Base-by-base conservation (phyloP, 2,888 invertebrate genomes). In the Sinhomidia bicolor region DNA sequence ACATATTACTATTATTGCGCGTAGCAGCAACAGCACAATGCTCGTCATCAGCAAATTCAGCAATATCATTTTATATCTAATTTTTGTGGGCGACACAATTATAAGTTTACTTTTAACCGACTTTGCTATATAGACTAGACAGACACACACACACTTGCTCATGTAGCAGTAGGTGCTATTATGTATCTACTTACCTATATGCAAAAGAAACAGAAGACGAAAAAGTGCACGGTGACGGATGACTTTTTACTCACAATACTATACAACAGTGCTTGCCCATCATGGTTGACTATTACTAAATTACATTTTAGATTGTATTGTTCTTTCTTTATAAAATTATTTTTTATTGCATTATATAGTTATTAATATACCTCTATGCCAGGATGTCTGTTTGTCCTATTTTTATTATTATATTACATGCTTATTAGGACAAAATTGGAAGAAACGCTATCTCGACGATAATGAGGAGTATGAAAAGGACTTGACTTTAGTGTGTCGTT, bases 401-500 rank as follows among this genome's bases (percentile, higher is more conserved):
- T 47, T 4, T 36, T 44, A 26, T 4, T 65, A 29, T 29, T 65
- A 4, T 32, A 29, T 29, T 29, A 65, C 47, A 79, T 54, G n/a
- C n/a, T n/a, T n/a, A 79, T 47, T 36, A 79, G 79, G 79, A 79
- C 79, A 79, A 79, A 79, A 5, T 79, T 57, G 60, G 29, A 79
- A 79, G 17, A 60, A 79, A 41, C 7, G 10, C 5, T 68, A 26
- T 32, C 26, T 10, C 68, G 47, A 60, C 60, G 26, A 60, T 60
- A 3, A 60, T 10, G 20, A 60, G 6, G 60, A 60, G 5, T 26
- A 60, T 26, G 60, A 23, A 9, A 36, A 36, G 36, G 7, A 36
- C 36, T 36, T 36, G 36, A 20, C n/a, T n/a, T n/a, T n/a, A 20
- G 5, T 3, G 60, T 60, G 6, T 60, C 60, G 26, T 60, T 47